Conservation (phyloP, 1,140 invertebrate genomes). For the Philotrypesis tridentata region DNA sequence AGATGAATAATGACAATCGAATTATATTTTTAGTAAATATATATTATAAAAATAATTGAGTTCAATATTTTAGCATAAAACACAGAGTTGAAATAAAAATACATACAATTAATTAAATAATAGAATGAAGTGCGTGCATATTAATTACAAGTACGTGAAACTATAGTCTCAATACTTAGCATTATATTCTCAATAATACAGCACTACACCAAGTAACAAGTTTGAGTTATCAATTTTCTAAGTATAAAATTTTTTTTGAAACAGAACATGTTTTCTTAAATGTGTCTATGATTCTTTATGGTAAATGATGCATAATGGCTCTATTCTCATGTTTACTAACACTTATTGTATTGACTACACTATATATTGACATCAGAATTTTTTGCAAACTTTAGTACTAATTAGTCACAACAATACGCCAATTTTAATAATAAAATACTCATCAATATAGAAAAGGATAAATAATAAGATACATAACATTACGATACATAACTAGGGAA, state of each 20-base stretch:
- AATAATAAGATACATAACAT: constrained; percentile 4
- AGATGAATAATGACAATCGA: too few relatives aligned
- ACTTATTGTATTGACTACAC: constrained; percentile 28
- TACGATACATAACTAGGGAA: not conserved
- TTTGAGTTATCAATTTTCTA: constrained; percentile 7
- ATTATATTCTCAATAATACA: constrained; percentile 23
- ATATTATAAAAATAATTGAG: not conserved
- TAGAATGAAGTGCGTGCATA: constrained; percentile 3
- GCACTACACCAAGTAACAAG: not conserved
- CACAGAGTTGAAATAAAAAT: not conserved
- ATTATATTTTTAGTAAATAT: too few relatives aligned
- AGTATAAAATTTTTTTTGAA: constrained; percentile 37
- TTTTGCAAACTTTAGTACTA: not conserved
- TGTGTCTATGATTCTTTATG: not conserved
- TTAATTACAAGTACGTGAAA: not conserved
- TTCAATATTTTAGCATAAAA: constrained; percentile 5
- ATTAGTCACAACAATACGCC: constrained; percentile 24
- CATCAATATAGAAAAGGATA: not conserved
- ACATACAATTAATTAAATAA: constrained; percentile 3
- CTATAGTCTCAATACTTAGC: constrained; percentile 13
- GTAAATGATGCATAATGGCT: constrained; percentile 49
- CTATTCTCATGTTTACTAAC: constrained; percentile 40
- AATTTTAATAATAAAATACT: constrained; percentile 22
- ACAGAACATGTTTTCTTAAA: constrained; percentile 7
- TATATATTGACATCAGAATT: constrained; percentile 46